phyloP scores from a whole-genome alignment of 2,113 vertebrate genomes.

The Prunella fulvescens region DNA sequence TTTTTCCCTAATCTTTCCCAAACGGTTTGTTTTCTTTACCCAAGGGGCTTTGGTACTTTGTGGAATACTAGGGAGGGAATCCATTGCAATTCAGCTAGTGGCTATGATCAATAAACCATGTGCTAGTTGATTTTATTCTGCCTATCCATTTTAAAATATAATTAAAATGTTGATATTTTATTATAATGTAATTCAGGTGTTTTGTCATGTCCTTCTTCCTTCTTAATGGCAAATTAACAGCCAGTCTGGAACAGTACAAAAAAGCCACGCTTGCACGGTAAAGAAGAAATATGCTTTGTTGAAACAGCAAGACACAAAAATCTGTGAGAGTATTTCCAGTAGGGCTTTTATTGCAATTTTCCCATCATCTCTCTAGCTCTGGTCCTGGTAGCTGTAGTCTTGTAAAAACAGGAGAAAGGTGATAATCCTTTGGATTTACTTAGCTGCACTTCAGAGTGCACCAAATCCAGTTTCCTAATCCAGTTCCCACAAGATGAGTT shows the following conservation, averaged over 20 bases:
- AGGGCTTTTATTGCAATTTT: not conserved
- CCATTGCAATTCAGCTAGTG: not conserved
- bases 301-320: not conserved
- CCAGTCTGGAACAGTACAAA: not conserved
- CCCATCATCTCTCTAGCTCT: not conserved
- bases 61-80: not conserved
- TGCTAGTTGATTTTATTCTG: not conserved
- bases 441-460: not conserved
- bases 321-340: not conserved
- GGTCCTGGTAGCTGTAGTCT: not conserved
- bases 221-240: not conserved
- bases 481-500: not conserved
- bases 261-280: not conserved
- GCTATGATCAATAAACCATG: not conserved
- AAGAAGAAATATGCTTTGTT: not conserved
- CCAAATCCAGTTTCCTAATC: not conserved
- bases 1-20: not conserved
- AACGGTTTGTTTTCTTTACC: not conserved
- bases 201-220: not conserved
- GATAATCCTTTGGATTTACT: not conserved
- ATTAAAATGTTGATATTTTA: not conserved
- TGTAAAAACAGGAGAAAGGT: not conserved
- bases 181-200: not conserved
- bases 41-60: not conserved
- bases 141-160: not conserved